Evolutionary conservation across 2,797 vertebrate species (phyloP).

Genomic region (Merluccius polli): DNA sequence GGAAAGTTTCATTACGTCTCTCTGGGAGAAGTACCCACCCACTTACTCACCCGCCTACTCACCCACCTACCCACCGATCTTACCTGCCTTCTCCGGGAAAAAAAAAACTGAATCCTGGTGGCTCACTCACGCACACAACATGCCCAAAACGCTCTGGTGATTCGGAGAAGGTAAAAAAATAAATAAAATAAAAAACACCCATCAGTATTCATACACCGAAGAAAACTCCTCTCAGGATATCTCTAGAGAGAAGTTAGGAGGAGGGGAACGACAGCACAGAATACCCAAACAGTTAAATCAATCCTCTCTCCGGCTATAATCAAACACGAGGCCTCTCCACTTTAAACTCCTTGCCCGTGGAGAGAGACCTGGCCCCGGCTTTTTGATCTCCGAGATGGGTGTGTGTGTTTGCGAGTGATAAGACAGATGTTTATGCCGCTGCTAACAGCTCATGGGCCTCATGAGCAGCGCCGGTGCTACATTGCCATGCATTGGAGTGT

Average conservation of each 20-base stretch:
- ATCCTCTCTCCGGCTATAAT: slow-evolving; percentile 57
- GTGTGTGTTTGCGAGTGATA: slow-evolving; percentile 66
- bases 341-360: slow-evolving; percentile 49
- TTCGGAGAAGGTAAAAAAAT: slow-evolving; percentile 61
- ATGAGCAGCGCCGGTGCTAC: slow-evolving; percentile 45
- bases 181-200: slow-evolving; percentile 59
- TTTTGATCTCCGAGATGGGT: slow-evolving; percentile 67
- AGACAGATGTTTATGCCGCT: slow-evolving; percentile 66
- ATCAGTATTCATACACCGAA: slow-evolving; percentile 73
- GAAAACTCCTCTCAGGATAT: slow-evolving; percentile 60
- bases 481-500: slow-evolving; percentile 57
- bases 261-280: slow-evolving; percentile 62
- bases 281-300: slow-evolving; percentile 63
- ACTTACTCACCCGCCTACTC: slow-evolving; percentile 37
- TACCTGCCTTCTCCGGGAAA: neutral
- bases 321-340: slow-evolving; percentile 67
- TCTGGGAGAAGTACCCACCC: slow-evolving; percentile 16
- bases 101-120: slow-evolving; percentile 66
- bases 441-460: slow-evolving; percentile 56
- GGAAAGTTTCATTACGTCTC: slow-evolving; percentile 4
- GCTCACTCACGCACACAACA: slow-evolving; percentile 49
- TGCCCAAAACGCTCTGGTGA: slow-evolving; percentile 73
- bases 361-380: slow-evolving; percentile 52
- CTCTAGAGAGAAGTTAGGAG: slow-evolving; percentile 61
- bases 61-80: no score